Evolutionary conservation across 2,113 vertebrate genomes (phyloP), one percentile per base, ranked within the genome.

Genomic region (rat (Rattus norvegicus)): DNA sequence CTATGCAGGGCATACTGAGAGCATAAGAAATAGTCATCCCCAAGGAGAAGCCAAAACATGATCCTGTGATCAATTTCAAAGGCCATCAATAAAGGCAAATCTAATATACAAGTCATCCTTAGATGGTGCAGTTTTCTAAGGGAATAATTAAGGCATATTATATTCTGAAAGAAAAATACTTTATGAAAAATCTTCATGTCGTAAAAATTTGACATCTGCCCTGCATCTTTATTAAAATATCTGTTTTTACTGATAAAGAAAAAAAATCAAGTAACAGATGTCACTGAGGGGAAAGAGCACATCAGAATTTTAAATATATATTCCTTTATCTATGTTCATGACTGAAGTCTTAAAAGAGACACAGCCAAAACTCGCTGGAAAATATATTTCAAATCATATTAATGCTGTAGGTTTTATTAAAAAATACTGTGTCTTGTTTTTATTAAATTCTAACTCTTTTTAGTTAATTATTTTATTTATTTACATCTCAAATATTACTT

Each of bases 161-260:
- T 61, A 63, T 36, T 39, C 54, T 61, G 30, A 91, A 79, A 80
- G 76, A 94, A 94, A 84, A 69, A 56, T 77, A 65, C 86, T 97
- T 65, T 96, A 39, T 49, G 92, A 97, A 97, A 2, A 80, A 14
- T 59, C 12, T 88, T 88, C 87, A 59, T 61, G n/a, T 39, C 52
- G 9, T 59, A 39, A 97, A 97, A 26, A 77, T 94, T 96, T 98
- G 20, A 92, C 88, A 93, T 69, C 75, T 77, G 30, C 49, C 85
- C 17, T 12, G 28, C 52, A 92, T 75, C 0, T 85, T 13, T 95
- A 81, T 39, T n/a, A 85, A 88, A 24, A 80, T 56, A 24, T 67
- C 77, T 95, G 65, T 93, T 93, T 96, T 95, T 67, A 70, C 9
- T 39, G 26, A 80, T 95, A 65, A 93, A 91, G 26, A 61, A 73